Evolutionary conservation across 2,113 vertebrate species (phyloP), one percentile per base, ranked within the genome.

Genomic region (Burhinus oedicnemus): DNA sequence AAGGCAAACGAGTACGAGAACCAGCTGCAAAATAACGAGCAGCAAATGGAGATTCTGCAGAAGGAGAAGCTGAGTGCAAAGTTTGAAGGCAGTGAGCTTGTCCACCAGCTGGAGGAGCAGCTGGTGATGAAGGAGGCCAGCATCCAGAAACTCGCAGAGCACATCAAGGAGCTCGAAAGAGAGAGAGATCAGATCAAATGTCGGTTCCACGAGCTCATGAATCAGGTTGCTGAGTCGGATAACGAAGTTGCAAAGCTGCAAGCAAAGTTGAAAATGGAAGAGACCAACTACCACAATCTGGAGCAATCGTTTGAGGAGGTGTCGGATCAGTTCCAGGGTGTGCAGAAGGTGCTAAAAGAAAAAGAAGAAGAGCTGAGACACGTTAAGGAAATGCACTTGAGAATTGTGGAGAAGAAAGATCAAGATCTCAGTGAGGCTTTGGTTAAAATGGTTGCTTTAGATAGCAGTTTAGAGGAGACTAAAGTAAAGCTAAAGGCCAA

Each of bases 311-410:
- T 99, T 0, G 98, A 98, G 92, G 98, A 98, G n/a, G 98, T 98
- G 47, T 98, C 99, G 0, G 96, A 98, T 69, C 99, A 99, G 83
- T 99, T 99, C 90, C 98, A 98, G 89, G 98, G 98, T 58, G 98
- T 99, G 88, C 99, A 98, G 87, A 94, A 97, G 21, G 98, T 99
- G 75, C 97, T 99, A 69, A 95, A 95, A 71, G 99, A 99, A 69
- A 99, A 99, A 81, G 99, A 99, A 40, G 98, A 99, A 11, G 99
- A 99, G 95, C 98, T 99, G 79, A 98, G 96, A 71, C 98, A 98
- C 3, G 98, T 99, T 14, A 99, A 98, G 93, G 99, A 99, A 77
- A 97, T 97, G 95, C 99, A 99, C 12, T 97, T 99, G 93, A 98
- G 98, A 82, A 98, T 98, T 60, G 97, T 99, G 76, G 98, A 98